phyloP scores from a whole-genome alignment of 2,888 invertebrate species.

The Balanococcus diminutus region DNA sequence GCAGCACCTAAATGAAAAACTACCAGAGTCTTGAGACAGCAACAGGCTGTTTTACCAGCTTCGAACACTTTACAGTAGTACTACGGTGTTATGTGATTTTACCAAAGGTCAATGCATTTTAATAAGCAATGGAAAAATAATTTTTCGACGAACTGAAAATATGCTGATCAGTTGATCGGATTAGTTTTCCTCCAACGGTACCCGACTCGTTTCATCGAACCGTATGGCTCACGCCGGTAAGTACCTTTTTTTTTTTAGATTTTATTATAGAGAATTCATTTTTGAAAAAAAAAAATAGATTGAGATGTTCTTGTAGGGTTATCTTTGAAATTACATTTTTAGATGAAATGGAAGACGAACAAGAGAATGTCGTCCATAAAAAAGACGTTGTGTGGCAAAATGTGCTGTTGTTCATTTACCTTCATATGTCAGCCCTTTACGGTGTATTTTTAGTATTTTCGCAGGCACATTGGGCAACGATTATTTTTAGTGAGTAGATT shows the following conservation, averaged over 20 bases:
- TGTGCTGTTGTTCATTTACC: slow-evolving; percentile 76
- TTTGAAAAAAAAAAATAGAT: too few species aligned
- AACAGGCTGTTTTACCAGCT: slow-evolving; percentile 16
- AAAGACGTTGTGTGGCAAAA: slow-evolving; percentile 72
- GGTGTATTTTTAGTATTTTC: slow-evolving; percentile 69
- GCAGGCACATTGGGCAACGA: slow-evolving; percentile 69
- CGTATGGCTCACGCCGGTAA: neutral
- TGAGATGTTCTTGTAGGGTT: neutral
- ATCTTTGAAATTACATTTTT: neutral
- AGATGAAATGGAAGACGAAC: slow-evolving; percentile 44
- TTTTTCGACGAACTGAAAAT: slow-evolving; percentile 2
- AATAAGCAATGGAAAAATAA: slow-evolving; percentile 1
- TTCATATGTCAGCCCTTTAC: slow-evolving; percentile 72
- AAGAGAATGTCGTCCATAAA: neutral
- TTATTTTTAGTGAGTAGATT: slow-evolving; percentile 69
- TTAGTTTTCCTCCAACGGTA: neutral
- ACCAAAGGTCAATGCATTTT: slow-evolving; percentile 40
- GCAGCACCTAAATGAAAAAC: neutral
- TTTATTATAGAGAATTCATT: neutral
- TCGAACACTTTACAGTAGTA: neutral
- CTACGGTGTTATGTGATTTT: neutral
- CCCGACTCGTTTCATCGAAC: neutral
- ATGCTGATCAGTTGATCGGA: neutral
- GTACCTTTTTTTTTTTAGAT: neutral
- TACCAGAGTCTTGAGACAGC: neutral